Base-by-base conservation (phyloP, 2,113 vertebrate genomes). In the Plectropomus leopardus region DNA sequence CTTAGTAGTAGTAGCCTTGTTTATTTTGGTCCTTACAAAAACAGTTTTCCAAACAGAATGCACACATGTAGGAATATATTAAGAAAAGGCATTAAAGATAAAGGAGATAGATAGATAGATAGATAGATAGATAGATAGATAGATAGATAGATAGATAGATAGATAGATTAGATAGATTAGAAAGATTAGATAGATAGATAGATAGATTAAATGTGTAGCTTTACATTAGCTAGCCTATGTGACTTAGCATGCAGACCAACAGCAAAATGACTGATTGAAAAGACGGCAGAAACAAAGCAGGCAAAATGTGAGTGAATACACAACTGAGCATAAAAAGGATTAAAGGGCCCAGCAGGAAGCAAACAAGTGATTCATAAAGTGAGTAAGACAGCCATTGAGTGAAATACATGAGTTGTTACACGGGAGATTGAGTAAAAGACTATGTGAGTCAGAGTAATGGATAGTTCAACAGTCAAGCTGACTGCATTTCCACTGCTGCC, bases 381-480 rank as follows among this genome's bases (percentile, higher is more conserved):
- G 30, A 45, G 71, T 3, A 42, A 70, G 11, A 32, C 9, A 15
- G 34, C 16, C 14, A 34, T 13, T 76, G 45, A 42, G 60, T 32
- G 40, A 72, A 54, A 26, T 3, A 0, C 7, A 19, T 11, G 50
- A 51, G 8, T 70, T 6, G 34, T 36, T 9, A 36, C 34, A 36
- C 36, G 5, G 14, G 40, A 5, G 48, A 69, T 77, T 48, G 50
- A 45, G 44, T 23, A 57, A 60, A 67, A 72, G 17, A 23, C 8
- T 15, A 9, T 16, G n/a, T 14, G 17, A 17, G 16, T 44, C 24
- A 53, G 9, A 63, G 15, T 4, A 44, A 47, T 6, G n/a, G 14
- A 40, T 14, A 17, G 23, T 54, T 26, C 10, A 42, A 42, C 16
- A 47, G 50, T 15, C 9, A 10, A 19, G 15, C 8, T 5, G 28